Base-by-base conservation (phyloP, 2,888 invertebrate genomes). In the Chironomus riparius region DNA sequence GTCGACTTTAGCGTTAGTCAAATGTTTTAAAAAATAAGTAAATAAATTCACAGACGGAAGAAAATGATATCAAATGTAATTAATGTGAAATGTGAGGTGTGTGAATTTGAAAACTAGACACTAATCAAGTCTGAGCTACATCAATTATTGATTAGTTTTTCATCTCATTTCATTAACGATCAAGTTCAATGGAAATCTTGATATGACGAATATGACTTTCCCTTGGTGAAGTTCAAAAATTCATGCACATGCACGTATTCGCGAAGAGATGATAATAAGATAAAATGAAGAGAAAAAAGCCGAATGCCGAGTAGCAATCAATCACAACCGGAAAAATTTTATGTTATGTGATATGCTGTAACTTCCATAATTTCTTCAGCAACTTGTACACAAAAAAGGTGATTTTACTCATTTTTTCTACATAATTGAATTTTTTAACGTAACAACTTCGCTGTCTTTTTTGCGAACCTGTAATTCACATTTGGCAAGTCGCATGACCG, bases 341-440 rank as follows among this genome's bases (percentile, higher is more conserved):
- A 65, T 65, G 21, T 65, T 65, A 65, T 65, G 65, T 13, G 65
- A 65, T 65, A 65, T 65, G 65, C n/a, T 65, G 65, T 65, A 65
- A 65, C 65, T 65, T 65, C 65, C 65, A 65, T 65, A 65, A 65
- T 7, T 24, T 38, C 10, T 38, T 38, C 38, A 38, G 24, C 65
- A 65, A 24, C 65, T 65, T 21, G 21, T 65, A 21, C 65, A 21
- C 65, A 10, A 13, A 65, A 65, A 65, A 24, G 65, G 65, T 22
- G 21, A 65, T 65, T 65, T 65, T 65, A 18, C 15, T 18, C 15
- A 56, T 56, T 7, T 56, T 56, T 56, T 56, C 56, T 56, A 18
- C 65, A 65, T 65, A 65, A 65, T 22, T 65, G 65, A 65, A 21
- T 65, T 65, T 65, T 65, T 65, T 65, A 21, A 24, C 21, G 65